These are phyloP conservation scores for Chlamydotis undulata DNA, from an alignment of 2,113 vertebrate genomes.

Conservation along the genomic window DNA sequence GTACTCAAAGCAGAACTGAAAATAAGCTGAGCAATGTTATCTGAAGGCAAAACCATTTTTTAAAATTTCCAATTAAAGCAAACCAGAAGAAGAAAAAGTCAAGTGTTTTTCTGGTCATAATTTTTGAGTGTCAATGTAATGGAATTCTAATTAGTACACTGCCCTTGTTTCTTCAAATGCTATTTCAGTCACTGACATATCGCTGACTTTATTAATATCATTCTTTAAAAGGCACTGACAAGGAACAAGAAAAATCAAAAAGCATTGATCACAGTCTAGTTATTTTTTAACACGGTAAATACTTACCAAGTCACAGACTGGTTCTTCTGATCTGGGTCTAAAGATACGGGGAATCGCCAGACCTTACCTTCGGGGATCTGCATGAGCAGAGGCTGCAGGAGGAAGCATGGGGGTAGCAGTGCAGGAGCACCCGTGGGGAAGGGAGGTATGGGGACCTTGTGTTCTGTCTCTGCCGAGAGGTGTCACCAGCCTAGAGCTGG, in stretches of 20 bases:
- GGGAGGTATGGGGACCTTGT: fast-evolving
- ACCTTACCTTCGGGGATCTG: not conserved
- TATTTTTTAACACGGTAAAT: not conserved
- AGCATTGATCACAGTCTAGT: not conserved
- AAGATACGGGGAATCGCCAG: fast-evolving
- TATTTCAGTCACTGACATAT: not conserved
- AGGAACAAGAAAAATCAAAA: not conserved
- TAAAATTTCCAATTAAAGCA: not conserved
- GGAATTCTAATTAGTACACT: not conserved
- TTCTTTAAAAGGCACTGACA: not conserved
- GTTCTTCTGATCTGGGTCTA: not conserved
- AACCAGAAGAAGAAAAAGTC: not conserved
- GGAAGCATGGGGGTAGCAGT: too few species aligned
- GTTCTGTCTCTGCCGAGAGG: fast-evolving
- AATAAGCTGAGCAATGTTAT: not conserved
- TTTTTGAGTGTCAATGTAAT: not conserved
- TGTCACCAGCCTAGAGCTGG: not conserved
- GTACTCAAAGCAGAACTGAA: not conserved
- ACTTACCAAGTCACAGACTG: not conserved
- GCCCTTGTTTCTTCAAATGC: not conserved
- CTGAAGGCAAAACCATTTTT: not conserved
- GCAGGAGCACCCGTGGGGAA: fast-evolving
- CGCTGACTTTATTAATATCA: not conserved
- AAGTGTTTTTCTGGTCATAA: not conserved
- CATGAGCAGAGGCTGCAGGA: not conserved